phyloP scores from a whole-genome alignment of 1,140 invertebrate genomes.

The Tetragnatha versicolor region DNA sequence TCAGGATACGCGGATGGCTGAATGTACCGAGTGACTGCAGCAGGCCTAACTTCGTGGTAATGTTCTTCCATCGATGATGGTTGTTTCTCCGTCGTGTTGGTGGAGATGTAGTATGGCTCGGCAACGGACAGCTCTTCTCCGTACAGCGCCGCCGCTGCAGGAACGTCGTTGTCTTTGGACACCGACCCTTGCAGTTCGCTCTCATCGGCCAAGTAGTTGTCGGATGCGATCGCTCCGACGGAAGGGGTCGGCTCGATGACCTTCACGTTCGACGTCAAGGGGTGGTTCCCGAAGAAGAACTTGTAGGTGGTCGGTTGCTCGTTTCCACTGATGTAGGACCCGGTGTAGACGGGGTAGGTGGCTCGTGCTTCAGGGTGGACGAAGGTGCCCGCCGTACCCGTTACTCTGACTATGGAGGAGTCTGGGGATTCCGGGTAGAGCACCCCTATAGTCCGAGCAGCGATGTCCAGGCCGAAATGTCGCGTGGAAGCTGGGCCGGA shows the following conservation, averaged over 20 bases:
- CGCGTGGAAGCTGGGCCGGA: slow-evolving; percentile 28
- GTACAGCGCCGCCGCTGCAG: neutral
- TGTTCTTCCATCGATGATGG: neutral
- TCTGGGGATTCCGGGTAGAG: slow-evolving; percentile 51
- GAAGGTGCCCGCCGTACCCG: slow-evolving; percentile 60
- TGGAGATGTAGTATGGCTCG: neutral
- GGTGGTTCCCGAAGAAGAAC: slow-evolving; percentile 62
- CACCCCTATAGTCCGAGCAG: slow-evolving; percentile 32
- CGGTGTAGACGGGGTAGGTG: slow-evolving; percentile 62
- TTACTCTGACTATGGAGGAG: slow-evolving; percentile 59
- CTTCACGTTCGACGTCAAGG: slow-evolving; percentile 14
- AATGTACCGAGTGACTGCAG: slow-evolving; percentile 30
- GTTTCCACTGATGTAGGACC: slow-evolving; percentile 58
- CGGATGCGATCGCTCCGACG: neutral
- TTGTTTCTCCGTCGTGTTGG: neutral
- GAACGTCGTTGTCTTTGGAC: neutral
- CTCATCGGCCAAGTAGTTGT: slow-evolving; percentile 19
- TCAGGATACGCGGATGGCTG: slow-evolving; percentile 30
- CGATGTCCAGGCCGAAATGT: slow-evolving; percentile 20
- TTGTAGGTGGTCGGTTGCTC: slow-evolving; percentile 61
- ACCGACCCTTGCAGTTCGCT: slow-evolving; percentile 9
- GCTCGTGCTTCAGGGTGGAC: slow-evolving; percentile 58
- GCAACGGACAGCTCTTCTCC: neutral
- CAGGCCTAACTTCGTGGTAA: neutral
- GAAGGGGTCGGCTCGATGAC: slow-evolving; percentile 20